phyloP scores from a whole-genome alignment of 1,140 invertebrate genomes.

The Drosophila miranda region DNA sequence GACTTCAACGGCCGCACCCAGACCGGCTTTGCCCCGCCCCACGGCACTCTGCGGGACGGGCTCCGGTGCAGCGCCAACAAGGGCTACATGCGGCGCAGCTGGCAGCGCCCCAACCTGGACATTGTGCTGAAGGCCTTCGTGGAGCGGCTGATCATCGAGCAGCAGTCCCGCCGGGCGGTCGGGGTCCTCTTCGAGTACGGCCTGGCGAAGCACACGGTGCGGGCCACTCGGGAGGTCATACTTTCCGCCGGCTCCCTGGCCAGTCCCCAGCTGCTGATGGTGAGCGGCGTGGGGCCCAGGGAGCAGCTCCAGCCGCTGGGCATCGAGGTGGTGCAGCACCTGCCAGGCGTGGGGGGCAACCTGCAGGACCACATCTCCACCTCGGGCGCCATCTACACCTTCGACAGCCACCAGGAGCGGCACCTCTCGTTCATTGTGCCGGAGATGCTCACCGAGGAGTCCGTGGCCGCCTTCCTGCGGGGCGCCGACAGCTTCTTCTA shows the following conservation, averaged over 20 bases:
- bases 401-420: constrained; percentile 82
- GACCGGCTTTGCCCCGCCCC: constrained; percentile 88
- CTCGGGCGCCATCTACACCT: constrained; percentile 85
- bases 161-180: constrained; percentile 83
- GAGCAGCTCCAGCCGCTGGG: constrained; percentile 83
- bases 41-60: constrained; percentile 91
- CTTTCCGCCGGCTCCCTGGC: constrained; percentile 88
- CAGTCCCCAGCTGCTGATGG: constrained; percentile 91
- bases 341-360: constrained; percentile 91
- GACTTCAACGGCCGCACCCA: constrained; percentile 91
- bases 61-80: constrained; percentile 91
- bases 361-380: constrained; percentile 90
- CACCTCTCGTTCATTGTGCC: constrained; percentile 86
- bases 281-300: constrained; percentile 89
- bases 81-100: constrained; percentile 89
- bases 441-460: constrained; percentile 83
- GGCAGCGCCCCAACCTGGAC: constrained; percentile 89
- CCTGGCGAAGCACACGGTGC: constrained; percentile 82
- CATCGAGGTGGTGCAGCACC: constrained; percentile 83
- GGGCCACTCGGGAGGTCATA: constrained; percentile 87
- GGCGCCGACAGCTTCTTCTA: constrained; percentile 86
- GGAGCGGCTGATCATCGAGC: constrained; percentile 86
- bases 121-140: constrained; percentile 87
- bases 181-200: constrained; percentile 86
- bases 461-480: constrained; percentile 84